Conservation (phyloP, 2,797 vertebrate genomes). For the Rhinogobio ventralis region DNA sequence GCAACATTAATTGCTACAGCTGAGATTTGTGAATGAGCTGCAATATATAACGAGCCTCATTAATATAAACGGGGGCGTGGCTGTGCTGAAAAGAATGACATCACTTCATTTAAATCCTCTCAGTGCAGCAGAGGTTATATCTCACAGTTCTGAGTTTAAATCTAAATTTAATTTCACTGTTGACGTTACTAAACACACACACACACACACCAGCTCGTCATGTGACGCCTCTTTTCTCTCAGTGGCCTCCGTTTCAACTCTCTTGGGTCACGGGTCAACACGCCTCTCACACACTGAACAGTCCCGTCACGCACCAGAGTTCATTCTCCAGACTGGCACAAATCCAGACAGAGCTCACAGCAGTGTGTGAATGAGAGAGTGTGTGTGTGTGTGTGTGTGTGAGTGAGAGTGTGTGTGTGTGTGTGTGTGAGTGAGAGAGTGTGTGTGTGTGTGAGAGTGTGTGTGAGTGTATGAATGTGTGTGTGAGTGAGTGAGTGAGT, state of each 20-base stretch:
- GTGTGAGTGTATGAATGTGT: too few species aligned
- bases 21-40: background rate
- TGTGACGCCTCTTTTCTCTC: background rate
- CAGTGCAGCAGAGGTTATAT: background rate
- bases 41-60: background rate
- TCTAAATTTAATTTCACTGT: too few species aligned
- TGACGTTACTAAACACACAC: too few species aligned
- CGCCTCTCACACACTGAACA: slow-evolving; percentile 71
- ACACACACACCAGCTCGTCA: background rate
- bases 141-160: too few species aligned
- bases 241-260: slow-evolving; percentile 77
- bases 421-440: too few species aligned
- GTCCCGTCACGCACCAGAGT: slow-evolving; percentile 40
- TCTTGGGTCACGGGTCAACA: slow-evolving; percentile 69
- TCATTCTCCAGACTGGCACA: slow-evolving; percentile 61
- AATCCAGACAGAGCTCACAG: slow-evolving; percentile 64
- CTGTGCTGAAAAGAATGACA: background rate
- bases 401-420: too few species aligned
- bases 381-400: slow-evolving; percentile 64
- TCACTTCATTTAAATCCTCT: background rate
- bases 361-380: slow-evolving; percentile 62
- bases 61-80: background rate
- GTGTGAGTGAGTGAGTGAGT: too few species aligned
- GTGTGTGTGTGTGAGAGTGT: too few species aligned
- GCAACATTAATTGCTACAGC: background rate